Evolutionary conservation across 2,113 vertebrate genomes (phyloP).

Genomic region (Fukomys damarensis): DNA sequence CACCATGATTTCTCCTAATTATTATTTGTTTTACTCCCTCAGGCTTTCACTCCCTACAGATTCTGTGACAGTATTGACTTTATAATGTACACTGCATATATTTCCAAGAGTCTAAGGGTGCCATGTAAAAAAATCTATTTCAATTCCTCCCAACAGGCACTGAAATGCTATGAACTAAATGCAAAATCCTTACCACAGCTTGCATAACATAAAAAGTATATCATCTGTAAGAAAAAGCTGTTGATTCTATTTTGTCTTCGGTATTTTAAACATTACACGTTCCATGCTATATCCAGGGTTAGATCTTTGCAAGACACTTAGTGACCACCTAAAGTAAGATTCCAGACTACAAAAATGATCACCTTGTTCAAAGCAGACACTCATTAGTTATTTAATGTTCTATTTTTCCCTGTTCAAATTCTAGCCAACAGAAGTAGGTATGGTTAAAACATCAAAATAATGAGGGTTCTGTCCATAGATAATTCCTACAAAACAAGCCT

Average conservation of each 20-base stretch:
- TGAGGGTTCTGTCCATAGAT: background rate
- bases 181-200: background rate
- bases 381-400: background rate
- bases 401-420: background rate
- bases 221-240: conserved; percentile 51
- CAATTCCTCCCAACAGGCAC: background rate
- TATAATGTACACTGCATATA: conserved; percentile 51
- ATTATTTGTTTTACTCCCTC: conserved; percentile 71
- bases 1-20: conserved; percentile 64
- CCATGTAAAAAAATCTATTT: conserved; percentile 44
- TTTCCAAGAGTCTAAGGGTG: conserved; percentile 50
- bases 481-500: background rate
- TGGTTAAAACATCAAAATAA: background rate
- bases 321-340: background rate
- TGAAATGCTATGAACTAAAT: conserved; percentile 58
- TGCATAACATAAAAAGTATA: conserved; percentile 39
- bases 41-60: conserved; percentile 60
- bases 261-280: conserved; percentile 61
- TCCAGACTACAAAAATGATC: background rate
- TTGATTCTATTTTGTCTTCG: conserved; percentile 61
- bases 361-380: background rate
- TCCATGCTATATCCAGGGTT: conserved; percentile 55
- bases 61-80: conserved; percentile 59
- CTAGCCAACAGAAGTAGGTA: background rate
- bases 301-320: conserved; percentile 39